A percentile compares a stretch with the other conserved stretches of the same genome.
Evolutionary conservation across 1,140 invertebrate genomes (phyloP).

Genomic region (Drosophila chauvacae): DNA sequence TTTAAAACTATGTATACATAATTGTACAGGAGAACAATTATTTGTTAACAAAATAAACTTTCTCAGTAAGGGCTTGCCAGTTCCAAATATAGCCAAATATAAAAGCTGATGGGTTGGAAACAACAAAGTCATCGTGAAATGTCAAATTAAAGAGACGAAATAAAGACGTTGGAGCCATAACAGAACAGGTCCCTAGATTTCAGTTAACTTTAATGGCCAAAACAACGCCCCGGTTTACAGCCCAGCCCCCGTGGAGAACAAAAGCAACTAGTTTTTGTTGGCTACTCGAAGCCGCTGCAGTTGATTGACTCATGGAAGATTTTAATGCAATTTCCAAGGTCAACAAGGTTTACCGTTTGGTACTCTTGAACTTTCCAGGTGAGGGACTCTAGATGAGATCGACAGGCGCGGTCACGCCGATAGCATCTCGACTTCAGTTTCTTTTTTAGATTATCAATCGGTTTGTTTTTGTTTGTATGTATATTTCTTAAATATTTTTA

Average conservation of each 20-base stretch:
- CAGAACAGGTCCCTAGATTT: conserved; percentile 34
- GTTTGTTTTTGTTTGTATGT: too few relatives aligned
- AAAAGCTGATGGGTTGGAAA: not conserved
- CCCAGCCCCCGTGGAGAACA: conserved; percentile 37
- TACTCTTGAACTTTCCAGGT: conserved; percentile 66
- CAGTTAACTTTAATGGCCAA: conserved; percentile 13
- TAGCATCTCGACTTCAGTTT: not conserved
- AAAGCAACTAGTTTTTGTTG: conserved; percentile 35
- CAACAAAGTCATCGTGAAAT: conserved; percentile 20
- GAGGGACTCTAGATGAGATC: not conserved
- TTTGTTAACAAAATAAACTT: not conserved
- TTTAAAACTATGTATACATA: not conserved
- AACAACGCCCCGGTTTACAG: conserved; percentile 22
- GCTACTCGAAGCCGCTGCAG: conserved; percentile 21
- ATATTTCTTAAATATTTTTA: too few relatives aligned
- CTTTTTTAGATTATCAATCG: not conserved
- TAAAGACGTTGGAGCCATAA: not conserved
- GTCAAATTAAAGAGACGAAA: not conserved
- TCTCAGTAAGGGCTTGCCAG: not conserved
- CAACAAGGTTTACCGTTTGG: conserved; percentile 65
- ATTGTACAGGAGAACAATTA: too few relatives aligned
- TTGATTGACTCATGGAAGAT: conserved; percentile 74
- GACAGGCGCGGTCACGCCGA: not conserved
- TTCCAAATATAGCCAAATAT: conserved; percentile 28
- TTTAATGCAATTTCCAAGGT: conserved; percentile 65